Percentiles rank a stretch among this genome's conserved stretches.
Evolutionary conservation across 2,113 vertebrate species (phyloP).

Genomic region (Scalopus aquaticus): DNA sequence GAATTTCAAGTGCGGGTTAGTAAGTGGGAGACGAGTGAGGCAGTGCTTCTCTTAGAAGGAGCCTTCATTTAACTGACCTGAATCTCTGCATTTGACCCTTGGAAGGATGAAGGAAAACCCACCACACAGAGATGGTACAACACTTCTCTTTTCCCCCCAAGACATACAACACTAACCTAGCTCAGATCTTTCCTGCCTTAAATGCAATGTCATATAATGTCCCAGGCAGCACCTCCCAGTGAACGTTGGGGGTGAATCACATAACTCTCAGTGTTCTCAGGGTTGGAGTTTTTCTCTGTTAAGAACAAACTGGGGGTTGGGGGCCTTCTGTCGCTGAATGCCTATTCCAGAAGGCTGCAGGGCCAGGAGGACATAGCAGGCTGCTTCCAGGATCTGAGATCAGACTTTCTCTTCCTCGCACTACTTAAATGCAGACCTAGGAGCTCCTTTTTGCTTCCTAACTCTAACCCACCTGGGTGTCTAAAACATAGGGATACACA

Average conservation of each 20-base stretch:
- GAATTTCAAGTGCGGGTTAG: background rate
- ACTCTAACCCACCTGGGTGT: background rate
- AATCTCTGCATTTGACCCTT: background rate
- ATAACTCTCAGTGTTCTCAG: fast-evolving
- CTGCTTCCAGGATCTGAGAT: background rate
- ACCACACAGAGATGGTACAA: background rate
- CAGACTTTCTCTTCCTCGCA: fast-evolving
- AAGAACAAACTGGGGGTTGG: background rate
- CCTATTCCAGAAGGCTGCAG: background rate
- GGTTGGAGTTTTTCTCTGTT: background rate
- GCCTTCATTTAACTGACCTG: background rate
- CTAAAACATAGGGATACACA: background rate
- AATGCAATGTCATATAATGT: background rate
- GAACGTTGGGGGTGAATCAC: background rate
- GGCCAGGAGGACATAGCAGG: background rate
- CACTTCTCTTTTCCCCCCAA: background rate
- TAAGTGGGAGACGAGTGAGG: background rate
- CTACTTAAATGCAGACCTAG: background rate
- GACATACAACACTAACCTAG: background rate
- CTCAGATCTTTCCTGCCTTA: background rate
- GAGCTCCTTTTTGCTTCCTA: background rate
- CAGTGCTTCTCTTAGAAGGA: background rate
- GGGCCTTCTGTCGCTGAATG: background rate
- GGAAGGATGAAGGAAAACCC: background rate
- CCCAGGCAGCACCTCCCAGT: background rate